A percentile compares a stretch with the other conserved stretches of the same genome.
Conservation (phyloP, 2,888 invertebrate species). For the Chalcis sispes region DNA sequence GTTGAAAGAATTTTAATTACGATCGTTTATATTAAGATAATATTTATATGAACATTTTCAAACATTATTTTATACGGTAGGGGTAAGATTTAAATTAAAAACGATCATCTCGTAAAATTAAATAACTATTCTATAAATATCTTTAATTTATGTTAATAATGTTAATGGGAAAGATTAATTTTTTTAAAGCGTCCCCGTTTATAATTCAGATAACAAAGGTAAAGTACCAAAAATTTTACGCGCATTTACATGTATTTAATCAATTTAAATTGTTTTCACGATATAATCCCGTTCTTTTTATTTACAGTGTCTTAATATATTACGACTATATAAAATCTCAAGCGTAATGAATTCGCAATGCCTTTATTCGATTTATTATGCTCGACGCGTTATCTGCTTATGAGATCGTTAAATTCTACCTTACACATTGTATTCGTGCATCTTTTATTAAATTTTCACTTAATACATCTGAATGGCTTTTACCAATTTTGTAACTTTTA, state of each 20-base stretch:
- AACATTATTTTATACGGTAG: neutral
- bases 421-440: conserved; percentile 21
- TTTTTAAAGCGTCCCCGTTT: no score
- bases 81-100: neutral
- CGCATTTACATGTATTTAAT: neutral
- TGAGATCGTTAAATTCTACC: conserved; percentile 20
- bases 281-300: neutral
- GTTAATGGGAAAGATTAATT: neutral
- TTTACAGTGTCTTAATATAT: conserved; percentile 22
- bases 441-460: conserved; percentile 26
- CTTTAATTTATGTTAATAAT: neutral
- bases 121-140: no score
- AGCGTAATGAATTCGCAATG: conserved; percentile 31
- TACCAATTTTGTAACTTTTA: no score
- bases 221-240: neutral
- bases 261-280: neutral
- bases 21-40: neutral
- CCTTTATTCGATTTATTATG: conserved; percentile 32
- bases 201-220: no score
- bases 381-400: conserved; percentile 13
- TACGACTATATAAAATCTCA: conserved; percentile 15
- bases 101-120: no score
- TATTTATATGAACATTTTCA: neutral
- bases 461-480: conserved; percentile 6
- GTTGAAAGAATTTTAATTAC: neutral